Evolutionary conservation across 2,888 invertebrate species (phyloP).

Genomic region (Meta bourneti): DNA sequence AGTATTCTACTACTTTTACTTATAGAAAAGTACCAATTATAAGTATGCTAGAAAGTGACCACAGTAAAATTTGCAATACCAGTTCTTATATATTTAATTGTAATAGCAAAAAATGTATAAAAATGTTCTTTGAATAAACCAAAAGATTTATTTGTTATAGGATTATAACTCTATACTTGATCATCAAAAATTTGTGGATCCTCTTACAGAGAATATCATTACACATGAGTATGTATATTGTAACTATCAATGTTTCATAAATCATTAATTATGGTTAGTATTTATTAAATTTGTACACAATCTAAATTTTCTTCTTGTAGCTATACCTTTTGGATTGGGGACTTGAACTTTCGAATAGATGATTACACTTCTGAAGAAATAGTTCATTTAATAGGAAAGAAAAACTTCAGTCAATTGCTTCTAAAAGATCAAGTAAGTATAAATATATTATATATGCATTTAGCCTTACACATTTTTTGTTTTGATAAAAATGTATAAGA

Average conservation of each 20-base stretch:
- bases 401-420: constrained; percentile 86
- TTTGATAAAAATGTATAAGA: not conserved
- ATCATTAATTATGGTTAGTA: not conserved
- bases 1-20: too few relatives aligned
- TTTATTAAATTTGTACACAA: not conserved
- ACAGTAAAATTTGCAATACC: too few relatives aligned
- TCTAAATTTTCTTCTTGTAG: constrained; percentile 42
- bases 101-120: too few relatives aligned
- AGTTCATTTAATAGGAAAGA: constrained; percentile 85
- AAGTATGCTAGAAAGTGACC: too few relatives aligned
- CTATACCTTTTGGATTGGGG: constrained; percentile 94
- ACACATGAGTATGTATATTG: constrained; percentile 91
- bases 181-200: constrained; percentile 88
- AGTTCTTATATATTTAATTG: too few relatives aligned
- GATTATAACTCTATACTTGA: constrained; percentile 93
- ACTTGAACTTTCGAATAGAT: constrained; percentile 91
- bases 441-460: not conserved
- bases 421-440: constrained; percentile 85
- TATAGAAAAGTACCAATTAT: too few relatives aligned
- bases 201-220: constrained; percentile 90
- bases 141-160: constrained; percentile 77
- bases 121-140: not conserved
- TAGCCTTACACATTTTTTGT: not conserved
- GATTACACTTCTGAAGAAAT: constrained; percentile 87
- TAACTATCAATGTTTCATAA: not conserved